A percentile compares a stretch with the other conserved stretches of the same genome.
Conservation (phyloP, 2,797 vertebrate genomes). For the Ctenosaura bakeri region DNA sequence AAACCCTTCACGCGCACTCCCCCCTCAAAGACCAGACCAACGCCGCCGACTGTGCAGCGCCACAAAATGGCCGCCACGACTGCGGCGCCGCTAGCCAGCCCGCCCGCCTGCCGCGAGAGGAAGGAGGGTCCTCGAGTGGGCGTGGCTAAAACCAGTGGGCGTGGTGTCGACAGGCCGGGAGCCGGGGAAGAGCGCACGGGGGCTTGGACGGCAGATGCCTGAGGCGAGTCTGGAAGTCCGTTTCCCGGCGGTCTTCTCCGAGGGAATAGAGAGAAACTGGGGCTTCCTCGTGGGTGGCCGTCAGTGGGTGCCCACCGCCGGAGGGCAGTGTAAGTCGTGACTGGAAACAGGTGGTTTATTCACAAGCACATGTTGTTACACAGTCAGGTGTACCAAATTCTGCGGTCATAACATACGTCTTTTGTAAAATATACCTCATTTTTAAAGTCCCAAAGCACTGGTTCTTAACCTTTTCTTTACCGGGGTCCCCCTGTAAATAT, state of each 20-base stretch:
- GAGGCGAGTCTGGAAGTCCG: no score
- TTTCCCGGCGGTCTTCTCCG: no score
- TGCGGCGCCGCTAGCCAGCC: conserved; percentile 32
- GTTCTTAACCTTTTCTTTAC: no score
- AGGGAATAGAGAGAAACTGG: not conserved
- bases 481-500: no score
- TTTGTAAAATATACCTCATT: not conserved
- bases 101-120: conserved; percentile 12
- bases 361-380: not conserved
- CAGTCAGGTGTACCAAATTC: not conserved
- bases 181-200: not conserved
- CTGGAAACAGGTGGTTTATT: not conserved
- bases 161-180: not conserved
- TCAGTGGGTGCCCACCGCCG: no score
- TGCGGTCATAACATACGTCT: not conserved
- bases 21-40: not conserved
- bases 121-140: not conserved
- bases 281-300: not conserved
- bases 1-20: not conserved
- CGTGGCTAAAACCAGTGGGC: not conserved
- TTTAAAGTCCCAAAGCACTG: no score
- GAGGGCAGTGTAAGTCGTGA: not conserved
- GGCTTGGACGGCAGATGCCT: no score
- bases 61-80: conserved; percentile 53
- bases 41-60: conserved; percentile 34